Conservation (phyloP, 2,888 invertebrate species). For the Drosophila sordidula region DNA sequence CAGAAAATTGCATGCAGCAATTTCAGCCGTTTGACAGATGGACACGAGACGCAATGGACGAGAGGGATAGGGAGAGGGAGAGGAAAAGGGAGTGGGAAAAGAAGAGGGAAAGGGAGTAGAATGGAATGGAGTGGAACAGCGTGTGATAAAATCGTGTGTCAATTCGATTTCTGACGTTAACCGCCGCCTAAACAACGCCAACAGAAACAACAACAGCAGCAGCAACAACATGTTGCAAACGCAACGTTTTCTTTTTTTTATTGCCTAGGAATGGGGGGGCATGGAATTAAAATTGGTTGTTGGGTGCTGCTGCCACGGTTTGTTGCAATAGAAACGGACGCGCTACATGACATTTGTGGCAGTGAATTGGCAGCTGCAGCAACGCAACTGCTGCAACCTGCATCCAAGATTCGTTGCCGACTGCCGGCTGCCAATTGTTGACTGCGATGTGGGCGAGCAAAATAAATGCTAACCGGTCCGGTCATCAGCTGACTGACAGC, state of each 20-base stretch:
- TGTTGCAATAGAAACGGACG: constrained; percentile 78
- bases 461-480: constrained; percentile 53
- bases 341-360: constrained; percentile 82
- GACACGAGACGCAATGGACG: constrained; percentile 32
- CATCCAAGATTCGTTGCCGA: constrained; percentile 36
- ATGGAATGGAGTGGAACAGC: constrained; percentile 37
- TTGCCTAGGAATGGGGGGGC: constrained; percentile 18
- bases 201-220: constrained; percentile 29
- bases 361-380: constrained; percentile 72
- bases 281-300: constrained; percentile 27
- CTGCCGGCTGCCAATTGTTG: neutral
- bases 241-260: constrained; percentile 12
- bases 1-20: constrained; percentile 70
- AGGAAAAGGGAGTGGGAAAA: constrained; percentile 1
- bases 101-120: neutral
- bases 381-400: constrained; percentile 49
- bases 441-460: constrained; percentile 43
- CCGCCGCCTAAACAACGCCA: constrained; percentile 74
- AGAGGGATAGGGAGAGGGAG: neutral
- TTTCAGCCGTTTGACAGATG: constrained; percentile 67
- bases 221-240: constrained; percentile 11
- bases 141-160: constrained; percentile 78
- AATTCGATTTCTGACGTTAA: constrained; percentile 77
- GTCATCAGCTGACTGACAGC: constrained; percentile 34
- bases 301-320: constrained; percentile 39